These are phyloP conservation scores for Thryonomys swinderianus DNA, from an alignment of 2,113 vertebrate genomes.

Conservation along the genomic window DNA sequence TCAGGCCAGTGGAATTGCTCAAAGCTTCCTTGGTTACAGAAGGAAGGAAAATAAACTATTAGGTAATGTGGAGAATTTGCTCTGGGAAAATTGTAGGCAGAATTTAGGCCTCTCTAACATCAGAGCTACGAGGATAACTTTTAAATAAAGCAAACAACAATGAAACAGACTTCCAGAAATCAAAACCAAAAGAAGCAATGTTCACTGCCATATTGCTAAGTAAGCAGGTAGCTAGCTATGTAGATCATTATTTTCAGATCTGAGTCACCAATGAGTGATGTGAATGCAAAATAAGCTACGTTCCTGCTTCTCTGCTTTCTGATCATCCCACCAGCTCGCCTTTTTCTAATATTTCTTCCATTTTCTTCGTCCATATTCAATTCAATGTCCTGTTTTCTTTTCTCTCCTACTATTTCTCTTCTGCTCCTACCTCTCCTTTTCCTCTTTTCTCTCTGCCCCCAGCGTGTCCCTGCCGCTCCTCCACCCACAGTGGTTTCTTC, in stretches of 20 bases:
- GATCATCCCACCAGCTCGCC: not conserved
- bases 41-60: not conserved
- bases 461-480: not conserved
- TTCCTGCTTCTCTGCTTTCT: not conserved
- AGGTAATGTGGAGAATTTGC: conserved; percentile 1
- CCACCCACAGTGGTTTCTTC: not conserved
- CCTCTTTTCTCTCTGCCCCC: not conserved
- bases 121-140: not conserved
- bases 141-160: not conserved
- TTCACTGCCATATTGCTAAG: not conserved
- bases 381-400: not conserved
- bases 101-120: not conserved
- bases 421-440: not conserved
- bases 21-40: not conserved
- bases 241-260: not conserved
- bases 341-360: no score
- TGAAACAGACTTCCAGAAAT: not conserved
- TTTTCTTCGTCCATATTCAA: not conserved
- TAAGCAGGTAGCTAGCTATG: not conserved
- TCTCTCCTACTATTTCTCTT: not conserved
- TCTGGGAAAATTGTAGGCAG: conserved; percentile 36
- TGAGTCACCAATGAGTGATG: not conserved
- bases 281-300: not conserved
- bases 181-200: not conserved
- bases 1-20: not conserved